phyloP scores from a whole-genome alignment of 1,140 invertebrate species.

The Chionoecetes opilio region DNA sequence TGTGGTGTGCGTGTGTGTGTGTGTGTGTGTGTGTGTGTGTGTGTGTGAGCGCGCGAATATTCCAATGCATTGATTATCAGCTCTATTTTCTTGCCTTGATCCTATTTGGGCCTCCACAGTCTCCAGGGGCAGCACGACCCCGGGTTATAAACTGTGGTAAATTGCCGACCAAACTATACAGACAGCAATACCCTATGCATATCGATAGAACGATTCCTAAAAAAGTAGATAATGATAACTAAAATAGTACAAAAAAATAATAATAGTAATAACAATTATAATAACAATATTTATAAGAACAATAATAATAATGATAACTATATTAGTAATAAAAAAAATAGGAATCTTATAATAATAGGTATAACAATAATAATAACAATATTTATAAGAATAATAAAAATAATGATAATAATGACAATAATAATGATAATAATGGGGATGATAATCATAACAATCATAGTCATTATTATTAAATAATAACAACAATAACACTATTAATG shows the following conservation, averaged over 20 bases:
- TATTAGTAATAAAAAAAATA: too few relatives aligned
- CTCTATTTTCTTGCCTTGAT: background rate
- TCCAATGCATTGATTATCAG: conserved; percentile 14
- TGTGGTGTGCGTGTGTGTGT: conserved; percentile 11
- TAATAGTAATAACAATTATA: too few relatives aligned
- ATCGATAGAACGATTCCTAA: too few relatives aligned
- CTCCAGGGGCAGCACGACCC: background rate
- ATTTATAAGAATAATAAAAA: background rate
- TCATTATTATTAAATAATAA: background rate
- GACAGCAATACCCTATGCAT: background rate
- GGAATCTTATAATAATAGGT: too few relatives aligned
- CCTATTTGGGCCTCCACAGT: background rate
- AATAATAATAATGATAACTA: too few relatives aligned
- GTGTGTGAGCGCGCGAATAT: conserved; percentile 11
- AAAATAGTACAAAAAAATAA: too few relatives aligned
- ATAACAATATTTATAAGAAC: too few relatives aligned
- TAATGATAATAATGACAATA: background rate
- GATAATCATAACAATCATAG: background rate
- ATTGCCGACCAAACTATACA: background rate
- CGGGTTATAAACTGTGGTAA: background rate
- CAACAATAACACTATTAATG: background rate
- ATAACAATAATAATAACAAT: background rate
- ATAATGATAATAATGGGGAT: background rate
- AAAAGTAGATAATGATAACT: too few relatives aligned
- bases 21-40: conserved; percentile 27